These are phyloP conservation scores for Lepilemur septentrionalis DNA, from an alignment of 2,797 vertebrate genomes.

Conservation along the genomic window DNA sequence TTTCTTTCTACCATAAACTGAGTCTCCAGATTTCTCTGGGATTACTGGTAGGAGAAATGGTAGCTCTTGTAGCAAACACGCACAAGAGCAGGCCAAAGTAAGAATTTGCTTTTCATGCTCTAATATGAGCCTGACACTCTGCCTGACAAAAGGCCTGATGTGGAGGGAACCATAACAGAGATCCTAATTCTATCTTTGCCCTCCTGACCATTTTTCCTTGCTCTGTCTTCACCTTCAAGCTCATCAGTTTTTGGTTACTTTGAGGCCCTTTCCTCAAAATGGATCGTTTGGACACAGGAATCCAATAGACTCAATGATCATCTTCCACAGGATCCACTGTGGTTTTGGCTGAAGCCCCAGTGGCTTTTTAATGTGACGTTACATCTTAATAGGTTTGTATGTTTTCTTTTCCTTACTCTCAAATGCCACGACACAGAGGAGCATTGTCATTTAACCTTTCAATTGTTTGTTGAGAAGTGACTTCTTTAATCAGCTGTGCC, in stretches of 20 bases:
- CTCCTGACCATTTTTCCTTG: neutral
- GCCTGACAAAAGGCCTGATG: neutral
- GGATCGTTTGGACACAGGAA: neutral
- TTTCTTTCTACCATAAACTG: neutral
- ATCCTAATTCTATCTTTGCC: neutral
- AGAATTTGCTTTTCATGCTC: neutral
- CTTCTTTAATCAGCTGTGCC: neutral
- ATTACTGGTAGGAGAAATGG: neutral
- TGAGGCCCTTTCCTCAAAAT: neutral
- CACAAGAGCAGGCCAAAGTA: neutral
- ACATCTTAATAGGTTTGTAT: neutral
- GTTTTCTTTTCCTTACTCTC: neutral
- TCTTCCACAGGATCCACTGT: neutral
- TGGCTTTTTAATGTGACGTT: neutral
- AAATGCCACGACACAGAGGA: neutral
- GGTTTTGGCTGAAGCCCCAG: neutral
- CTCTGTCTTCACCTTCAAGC: constrained; percentile 1
- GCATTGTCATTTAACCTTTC: neutral
- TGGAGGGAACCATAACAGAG: neutral
- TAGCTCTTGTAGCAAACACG: neutral
- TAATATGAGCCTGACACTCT: neutral
- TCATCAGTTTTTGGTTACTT: neutral
- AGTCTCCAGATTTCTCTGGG: neutral
- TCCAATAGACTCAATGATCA: neutral
- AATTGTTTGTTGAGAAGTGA: neutral